These are phyloP conservation scores for Salvator merianae DNA, from an alignment of 2,113 vertebrate genomes.

Conservation along the genomic window DNA sequence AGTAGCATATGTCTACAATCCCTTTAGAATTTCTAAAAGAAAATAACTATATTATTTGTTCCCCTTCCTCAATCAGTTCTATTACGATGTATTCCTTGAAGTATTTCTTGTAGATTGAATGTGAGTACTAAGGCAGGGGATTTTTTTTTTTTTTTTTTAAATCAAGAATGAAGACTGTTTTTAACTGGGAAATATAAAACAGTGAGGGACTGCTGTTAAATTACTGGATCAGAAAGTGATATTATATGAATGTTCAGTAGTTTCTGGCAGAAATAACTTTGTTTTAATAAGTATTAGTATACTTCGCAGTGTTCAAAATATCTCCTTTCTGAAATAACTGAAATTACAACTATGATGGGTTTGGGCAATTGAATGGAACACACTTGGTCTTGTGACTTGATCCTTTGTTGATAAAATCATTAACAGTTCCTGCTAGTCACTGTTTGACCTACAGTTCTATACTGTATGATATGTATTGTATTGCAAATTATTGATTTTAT, in stretches of 20 bases:
- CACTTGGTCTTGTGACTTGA: no score
- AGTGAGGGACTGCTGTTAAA: not conserved
- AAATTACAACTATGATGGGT: no score
- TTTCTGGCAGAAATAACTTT: not conserved
- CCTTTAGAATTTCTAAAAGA: not conserved
- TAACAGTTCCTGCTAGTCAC: no score
- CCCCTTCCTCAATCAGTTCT: not conserved
- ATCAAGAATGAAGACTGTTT: not conserved
- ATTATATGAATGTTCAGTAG: not conserved
- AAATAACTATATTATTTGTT: not conserved
- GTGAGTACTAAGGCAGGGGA: not conserved
- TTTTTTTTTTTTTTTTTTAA: no score
- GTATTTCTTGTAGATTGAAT: not conserved
- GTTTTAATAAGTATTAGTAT: not conserved
- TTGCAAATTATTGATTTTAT: no score
- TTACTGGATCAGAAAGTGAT: not conserved
- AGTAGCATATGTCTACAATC: not conserved
- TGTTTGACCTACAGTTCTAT: no score
- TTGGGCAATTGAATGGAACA: no score
- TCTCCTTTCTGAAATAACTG: no score
- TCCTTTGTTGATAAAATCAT: no score
- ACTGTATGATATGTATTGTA: no score
- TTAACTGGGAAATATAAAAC: not conserved
- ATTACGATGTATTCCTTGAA: not conserved
- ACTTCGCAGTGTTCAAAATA: not conserved